Conservation (phyloP, 2,888 invertebrate genomes). For the Ennomos erosarius region DNA sequence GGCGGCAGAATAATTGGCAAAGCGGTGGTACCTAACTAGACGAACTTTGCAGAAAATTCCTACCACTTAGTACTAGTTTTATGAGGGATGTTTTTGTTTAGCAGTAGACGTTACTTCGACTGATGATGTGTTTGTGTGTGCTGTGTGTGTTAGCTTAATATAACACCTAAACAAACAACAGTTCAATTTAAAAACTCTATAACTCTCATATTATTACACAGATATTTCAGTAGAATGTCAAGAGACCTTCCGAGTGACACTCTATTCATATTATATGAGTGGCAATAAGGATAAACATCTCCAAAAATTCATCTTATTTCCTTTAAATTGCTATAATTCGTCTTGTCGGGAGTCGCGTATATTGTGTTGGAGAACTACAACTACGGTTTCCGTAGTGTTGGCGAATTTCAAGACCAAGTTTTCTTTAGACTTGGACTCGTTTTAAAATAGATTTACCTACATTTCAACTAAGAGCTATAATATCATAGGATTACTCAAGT, state of each 20-base stretch:
- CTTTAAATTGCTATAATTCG: slow-evolving; percentile 40
- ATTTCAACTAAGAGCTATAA: too few relatives aligned
- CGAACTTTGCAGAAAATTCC: too few relatives aligned
- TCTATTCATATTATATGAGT: slow-evolving; percentile 40
- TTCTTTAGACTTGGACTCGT: too few relatives aligned
- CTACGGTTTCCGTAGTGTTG: slow-evolving; percentile 25
- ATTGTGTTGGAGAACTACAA: slow-evolving; percentile 35
- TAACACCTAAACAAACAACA: slow-evolving; percentile 11
- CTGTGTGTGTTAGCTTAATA: neutral
- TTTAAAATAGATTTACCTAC: too few relatives aligned
- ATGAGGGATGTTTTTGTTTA: too few relatives aligned
- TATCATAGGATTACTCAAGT: too few relatives aligned
- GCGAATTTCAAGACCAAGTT: slow-evolving; percentile 1
- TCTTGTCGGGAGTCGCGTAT: slow-evolving; percentile 35
- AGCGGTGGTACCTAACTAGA: too few relatives aligned
- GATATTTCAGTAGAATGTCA: slow-evolving; percentile 28
- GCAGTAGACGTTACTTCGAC: too few relatives aligned
- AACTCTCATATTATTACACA: slow-evolving; percentile 24
- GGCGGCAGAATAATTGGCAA: too few relatives aligned
- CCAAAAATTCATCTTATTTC: slow-evolving; percentile 42
- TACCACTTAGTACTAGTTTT: too few relatives aligned
- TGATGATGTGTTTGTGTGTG: too few relatives aligned
- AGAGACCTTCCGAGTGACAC: slow-evolving; percentile 30
- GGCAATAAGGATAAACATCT: slow-evolving; percentile 45
- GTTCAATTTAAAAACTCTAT: slow-evolving; percentile 25